Percentiles rank a stretch among this genome's conserved stretches.
Conservation (phyloP, 2,888 invertebrate species). For the Caenorhabditis imperialis region DNA sequence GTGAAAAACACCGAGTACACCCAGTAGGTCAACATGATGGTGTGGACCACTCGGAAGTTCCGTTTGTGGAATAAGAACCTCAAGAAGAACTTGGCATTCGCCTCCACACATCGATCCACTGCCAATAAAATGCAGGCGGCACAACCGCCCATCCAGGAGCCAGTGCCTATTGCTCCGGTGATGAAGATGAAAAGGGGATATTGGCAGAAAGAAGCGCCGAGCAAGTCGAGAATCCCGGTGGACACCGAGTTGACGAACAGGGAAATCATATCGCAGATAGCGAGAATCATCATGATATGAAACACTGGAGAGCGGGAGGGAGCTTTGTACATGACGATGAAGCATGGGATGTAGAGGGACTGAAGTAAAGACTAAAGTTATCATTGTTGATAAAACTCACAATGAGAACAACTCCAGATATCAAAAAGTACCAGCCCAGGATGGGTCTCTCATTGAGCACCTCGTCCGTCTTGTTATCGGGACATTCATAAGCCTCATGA, state of each 20-base stretch:
- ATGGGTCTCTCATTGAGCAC: background rate
- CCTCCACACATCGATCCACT: conserved; percentile 25
- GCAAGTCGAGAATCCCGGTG: conserved; percentile 24
- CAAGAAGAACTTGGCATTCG: conserved; percentile 10
- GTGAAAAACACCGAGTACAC: conserved; percentile 5
- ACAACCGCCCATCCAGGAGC: conserved; percentile 34
- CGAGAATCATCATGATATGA: conserved; percentile 26
- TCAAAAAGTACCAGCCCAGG: conserved; percentile 20
- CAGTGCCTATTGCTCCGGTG: conserved; percentile 26
- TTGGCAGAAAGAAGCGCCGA: conserved; percentile 34
- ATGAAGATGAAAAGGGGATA: conserved; percentile 24
- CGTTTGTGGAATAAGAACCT: conserved; percentile 4
- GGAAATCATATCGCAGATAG: conserved; percentile 24
- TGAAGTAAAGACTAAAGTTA: conserved; percentile 2
- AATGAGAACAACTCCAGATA: conserved; percentile 10
- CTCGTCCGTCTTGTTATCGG: background rate
- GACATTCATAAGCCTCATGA: background rate
- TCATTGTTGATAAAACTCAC: conserved; percentile 2
- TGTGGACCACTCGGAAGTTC: background rate
- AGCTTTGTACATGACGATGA: background rate
- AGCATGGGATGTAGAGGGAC: conserved; percentile 22
- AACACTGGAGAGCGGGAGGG: conserved; percentile 5
- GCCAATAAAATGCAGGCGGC: conserved; percentile 25
- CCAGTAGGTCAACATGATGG: background rate
- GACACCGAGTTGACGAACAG: conserved; percentile 28